Evolutionary conservation across 2,797 vertebrate genomes (phyloP), one percentile per base, ranked within the genome.

Genomic region (Pelochelys cantorii): DNA sequence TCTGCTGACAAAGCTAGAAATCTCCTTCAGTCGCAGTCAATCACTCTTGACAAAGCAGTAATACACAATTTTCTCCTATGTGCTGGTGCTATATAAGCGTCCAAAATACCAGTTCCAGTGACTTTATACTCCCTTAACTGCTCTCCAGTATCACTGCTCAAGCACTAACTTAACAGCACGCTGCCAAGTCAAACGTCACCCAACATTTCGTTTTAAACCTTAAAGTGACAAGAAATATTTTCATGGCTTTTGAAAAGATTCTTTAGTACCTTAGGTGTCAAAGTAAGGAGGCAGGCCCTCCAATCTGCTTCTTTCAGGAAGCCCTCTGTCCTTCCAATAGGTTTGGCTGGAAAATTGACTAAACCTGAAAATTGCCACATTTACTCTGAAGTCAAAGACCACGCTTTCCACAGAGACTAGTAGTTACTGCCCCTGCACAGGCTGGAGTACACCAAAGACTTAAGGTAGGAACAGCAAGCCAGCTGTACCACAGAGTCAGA

Each of bases 261-360:
- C 17, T 4, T 14, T 37, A 29, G 74, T 17, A 27, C 23, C 74
- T 15, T 77, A 9, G 23, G 7, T 25, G 42, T 10, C 52, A 9
- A 15, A 95, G 93, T 53, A 11, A 90, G 92, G 55, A 57, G 91
- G 75, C 34, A 48, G 87, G 84, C 11, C 37, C 37, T 53, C 11
- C 82, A 84, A 84, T 60, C 65, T 93, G 65, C 4, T 4, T 15
- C 84, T 7, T 52, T 48, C 74, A 29, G 27, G 54, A 42, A 85
- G 57, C 60, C 79, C 91, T 85, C 79, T 86, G 71, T 86, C 86
- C 95, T 48, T 83, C 74, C 0, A 89, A 81, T 56, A 84, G 79
- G 83, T 92, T 93, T 94, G 95, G 90, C 86, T 81, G 77, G 83
- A 42, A 85, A 93, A 77, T 29, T 79, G 91, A 88, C 84, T 91